phyloP scores from a whole-genome alignment of 2,888 invertebrate species.

The Hypomecis punctinalis region DNA sequence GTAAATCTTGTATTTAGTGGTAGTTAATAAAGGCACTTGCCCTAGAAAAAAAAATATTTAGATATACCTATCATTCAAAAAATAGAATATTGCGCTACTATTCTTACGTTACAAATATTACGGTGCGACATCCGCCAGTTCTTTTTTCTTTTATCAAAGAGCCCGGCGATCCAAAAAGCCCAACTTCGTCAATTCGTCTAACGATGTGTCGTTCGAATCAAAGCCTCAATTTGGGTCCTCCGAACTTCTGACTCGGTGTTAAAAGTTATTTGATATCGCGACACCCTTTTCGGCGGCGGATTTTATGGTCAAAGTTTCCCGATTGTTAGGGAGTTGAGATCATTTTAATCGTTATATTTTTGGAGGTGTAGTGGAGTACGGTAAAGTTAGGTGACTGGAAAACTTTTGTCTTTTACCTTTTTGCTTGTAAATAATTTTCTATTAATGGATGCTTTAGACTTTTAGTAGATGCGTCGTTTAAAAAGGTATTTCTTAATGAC shows the following conservation, averaged over 20 bases:
- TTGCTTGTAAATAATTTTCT: background rate
- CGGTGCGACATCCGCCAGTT: too few species aligned
- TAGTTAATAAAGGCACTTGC: too few species aligned
- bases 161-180: conserved; percentile 24
- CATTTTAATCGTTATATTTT: conserved; percentile 26
- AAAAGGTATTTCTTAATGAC: too few species aligned
- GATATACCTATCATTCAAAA: too few species aligned
- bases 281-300: conserved; percentile 37
- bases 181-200: conserved; percentile 42
- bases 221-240: conserved; percentile 38
- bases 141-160: background rate
- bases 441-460: background rate
- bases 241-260: conserved; percentile 35
- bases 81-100: too few species aligned
- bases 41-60: too few species aligned
- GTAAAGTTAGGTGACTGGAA: background rate
- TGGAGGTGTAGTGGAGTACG: background rate
- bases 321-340: conserved; percentile 23
- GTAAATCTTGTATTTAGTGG: too few species aligned
- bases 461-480: background rate
- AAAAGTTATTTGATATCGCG: conserved; percentile 39
- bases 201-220: conserved; percentile 39
- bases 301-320: conserved; percentile 29
- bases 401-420: background rate
- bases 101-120: too few species aligned